A percentile compares a stretch with the other conserved stretches of the same genome.
Evolutionary conservation across 2,113 vertebrate species (phyloP).

Genomic region (Catharus fuscescens): DNA sequence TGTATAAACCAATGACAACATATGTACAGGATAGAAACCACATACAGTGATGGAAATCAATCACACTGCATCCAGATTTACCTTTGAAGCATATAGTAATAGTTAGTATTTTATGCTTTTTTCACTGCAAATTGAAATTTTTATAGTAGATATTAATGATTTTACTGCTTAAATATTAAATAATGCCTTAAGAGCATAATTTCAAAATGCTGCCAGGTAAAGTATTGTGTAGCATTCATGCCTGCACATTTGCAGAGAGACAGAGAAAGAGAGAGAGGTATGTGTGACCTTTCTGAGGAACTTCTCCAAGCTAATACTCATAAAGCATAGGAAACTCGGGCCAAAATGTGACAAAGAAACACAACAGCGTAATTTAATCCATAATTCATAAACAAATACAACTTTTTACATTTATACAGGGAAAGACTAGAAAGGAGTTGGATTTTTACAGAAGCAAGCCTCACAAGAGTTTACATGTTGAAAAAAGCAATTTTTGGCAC

Average conservation of each 20-base stretch:
- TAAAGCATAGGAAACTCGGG: not conserved
- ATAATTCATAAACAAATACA: constrained; percentile 46
- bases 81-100: not conserved
- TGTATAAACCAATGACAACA: not conserved
- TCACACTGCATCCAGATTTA: not conserved
- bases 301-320: not conserved
- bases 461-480: constrained; percentile 54
- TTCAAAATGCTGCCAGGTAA: constrained; percentile 12
- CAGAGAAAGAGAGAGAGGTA: not conserved
- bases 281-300: not conserved
- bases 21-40: not conserved
- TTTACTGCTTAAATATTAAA: not conserved
- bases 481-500: constrained; percentile 72
- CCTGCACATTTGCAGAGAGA: not conserved
- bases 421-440: not conserved
- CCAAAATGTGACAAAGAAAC: constrained; percentile 24
- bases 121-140: not conserved
- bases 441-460: constrained; percentile 61
- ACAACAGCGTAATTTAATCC: constrained; percentile 34
- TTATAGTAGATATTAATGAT: not conserved
- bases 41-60: not conserved
- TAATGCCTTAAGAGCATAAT: not conserved
- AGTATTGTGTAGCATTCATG: not conserved
- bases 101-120: not conserved
- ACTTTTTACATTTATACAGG: constrained; percentile 66